Base-by-base conservation (phyloP, 2,797 vertebrate genomes). In the Phyllotis vaccarum region DNA sequence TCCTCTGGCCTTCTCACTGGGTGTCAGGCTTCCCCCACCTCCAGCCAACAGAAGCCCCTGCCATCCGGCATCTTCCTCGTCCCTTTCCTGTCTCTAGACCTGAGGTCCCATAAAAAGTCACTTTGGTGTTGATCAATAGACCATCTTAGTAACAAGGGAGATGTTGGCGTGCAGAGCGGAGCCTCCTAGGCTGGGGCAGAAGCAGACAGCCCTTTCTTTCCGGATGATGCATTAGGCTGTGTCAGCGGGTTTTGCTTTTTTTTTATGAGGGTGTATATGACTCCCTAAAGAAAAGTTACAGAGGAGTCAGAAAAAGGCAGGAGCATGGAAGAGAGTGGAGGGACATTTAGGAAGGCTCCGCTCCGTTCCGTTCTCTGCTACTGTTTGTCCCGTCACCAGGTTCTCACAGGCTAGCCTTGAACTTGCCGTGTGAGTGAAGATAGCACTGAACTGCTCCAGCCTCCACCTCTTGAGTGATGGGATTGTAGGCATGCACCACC, bases 71-170 rank as follows among this genome's bases (percentile, higher is more conserved):
- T 40, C 80, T n/a, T 86, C 46, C 68, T 72, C n/a, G 16, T n/a
- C 80, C 86, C 52, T 91, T 96, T 96, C 70, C 95, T 93, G 75
- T 93, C 70, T 97, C 90, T 74, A 80, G 82, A 91, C 70, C 82
- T 19, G 31, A 75, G 79, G 74, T 29, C 95, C 86, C 95, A 96
- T 97, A 97, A 97, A 97, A 97, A 94, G 90, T 89, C 92, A 97
- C 95, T 97, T 96, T 97, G 90, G 82, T 66, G 13, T 93, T 93
- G 93, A 96, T 97, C 96, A 91, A 95, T 96, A 97, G 83, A 75
- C 81, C 10, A 9, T 86, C 62, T 93, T 88, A 91, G 95, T 91
- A 96, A 79, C 54, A 49, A 90, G 88, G 75, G 86, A 80, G 90
- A 56, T 87, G 86, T 43, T 75, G 74, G 78, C 88, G 74, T 94